A percentile compares a stretch with the other conserved stretches of the same genome.
Conservation (phyloP, 2,797 vertebrate genomes). For the Microchirus variegatus region DNA sequence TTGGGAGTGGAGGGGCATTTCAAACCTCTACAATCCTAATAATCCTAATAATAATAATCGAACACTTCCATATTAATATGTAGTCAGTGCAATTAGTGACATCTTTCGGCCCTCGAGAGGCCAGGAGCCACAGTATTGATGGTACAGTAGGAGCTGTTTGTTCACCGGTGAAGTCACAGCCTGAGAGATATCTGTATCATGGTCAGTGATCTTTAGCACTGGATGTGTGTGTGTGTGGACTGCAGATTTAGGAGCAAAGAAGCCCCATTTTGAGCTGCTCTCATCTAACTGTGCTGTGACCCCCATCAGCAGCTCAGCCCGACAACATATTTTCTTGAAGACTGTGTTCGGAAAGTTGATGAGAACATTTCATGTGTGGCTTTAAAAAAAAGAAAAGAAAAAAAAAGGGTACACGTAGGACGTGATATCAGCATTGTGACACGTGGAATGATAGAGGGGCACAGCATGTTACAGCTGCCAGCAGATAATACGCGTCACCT, state of each 20-base stretch:
- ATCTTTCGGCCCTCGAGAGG: neutral
- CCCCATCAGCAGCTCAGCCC: conserved; percentile 3
- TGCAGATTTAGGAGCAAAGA: conserved; percentile 4
- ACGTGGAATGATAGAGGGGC: conserved; percentile 7
- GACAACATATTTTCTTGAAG: neutral
- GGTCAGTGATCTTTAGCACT: conserved; percentile 45
- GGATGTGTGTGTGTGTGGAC: conserved; percentile 2
- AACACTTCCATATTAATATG: neutral
- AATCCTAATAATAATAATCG: too few species aligned
- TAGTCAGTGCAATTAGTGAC: neutral
- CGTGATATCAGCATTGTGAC: conserved; percentile 17
- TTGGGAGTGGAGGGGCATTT: too few species aligned
- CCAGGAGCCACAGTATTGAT: conserved; percentile 5
- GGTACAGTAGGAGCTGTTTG: conserved; percentile 19
- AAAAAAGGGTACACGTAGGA: neutral
- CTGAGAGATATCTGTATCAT: conserved; percentile 15
- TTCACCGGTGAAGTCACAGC: conserved; percentile 11
- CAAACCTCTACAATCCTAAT: neutral
- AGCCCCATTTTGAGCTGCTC: conserved; percentile 10
- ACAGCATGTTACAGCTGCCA: conserved; percentile 28
- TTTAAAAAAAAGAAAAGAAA: too few species aligned
- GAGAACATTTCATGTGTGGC: neutral
- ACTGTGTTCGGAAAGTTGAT: neutral
- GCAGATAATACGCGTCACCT: conserved; percentile 16
- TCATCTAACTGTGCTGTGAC: conserved; percentile 14